Evolutionary conservation across 2,888 invertebrate species (phyloP), one percentile per base, ranked within the genome.

Genomic region (Phyto melanocephala): DNA sequence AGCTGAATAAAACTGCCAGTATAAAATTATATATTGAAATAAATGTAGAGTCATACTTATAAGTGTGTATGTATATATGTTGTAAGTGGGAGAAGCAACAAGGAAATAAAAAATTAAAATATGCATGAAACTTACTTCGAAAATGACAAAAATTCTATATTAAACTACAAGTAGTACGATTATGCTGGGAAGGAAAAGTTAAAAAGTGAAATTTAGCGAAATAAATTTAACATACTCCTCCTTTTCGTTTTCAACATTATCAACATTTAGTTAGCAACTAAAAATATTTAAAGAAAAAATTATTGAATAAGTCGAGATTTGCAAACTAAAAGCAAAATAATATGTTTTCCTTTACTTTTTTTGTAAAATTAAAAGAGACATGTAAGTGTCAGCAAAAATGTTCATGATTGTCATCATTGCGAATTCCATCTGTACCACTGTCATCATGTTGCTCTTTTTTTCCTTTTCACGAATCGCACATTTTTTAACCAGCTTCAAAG

Each of bases 121-220:
- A 47, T 50, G 47, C 45, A 77, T 5, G 28, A 56, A 63, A 62
- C 7, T 65, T 24, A 60, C 6, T 52, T 13, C 5, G 22, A 28
- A 28, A 28, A 28, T 1, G 17, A 40, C 15, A 24, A 11, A 58
- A 60, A 1, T 24, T 50, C 67, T 58, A 52, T 22, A 11, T 35
- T 60, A 60, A 77, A 15, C 33, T 13, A 1, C 1, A 15, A 2
- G 24, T 1, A 7, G 24, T 10, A 50, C 50, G 54, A 47, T 71
- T 56, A 56, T 42, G 63, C 28, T 5, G 35, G 42, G 52, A 6
- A 52, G 15, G 10, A 65, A 37, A 78, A 65, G 78, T 58, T 47
- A 58, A 72, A 78, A 78, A 79, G 72, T 72, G 58, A 79, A 72
- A 79, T 79, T 72, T 58, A 72, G 71, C 50, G 78, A 58, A 79